phyloP scores from a whole-genome alignment of 2,113 vertebrate species.

The Pelobates fuscus region DNA sequence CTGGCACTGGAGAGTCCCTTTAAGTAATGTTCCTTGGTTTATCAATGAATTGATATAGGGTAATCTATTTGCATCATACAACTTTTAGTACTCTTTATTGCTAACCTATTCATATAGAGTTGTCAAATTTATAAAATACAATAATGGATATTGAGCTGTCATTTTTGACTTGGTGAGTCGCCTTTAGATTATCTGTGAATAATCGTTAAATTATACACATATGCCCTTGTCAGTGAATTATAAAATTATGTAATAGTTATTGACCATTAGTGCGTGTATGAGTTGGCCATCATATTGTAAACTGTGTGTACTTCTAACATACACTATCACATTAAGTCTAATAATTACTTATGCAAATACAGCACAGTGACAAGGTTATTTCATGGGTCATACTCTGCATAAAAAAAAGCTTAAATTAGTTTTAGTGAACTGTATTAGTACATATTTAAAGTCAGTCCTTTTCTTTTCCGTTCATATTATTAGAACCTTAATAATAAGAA shows the following conservation, averaged over 20 bases:
- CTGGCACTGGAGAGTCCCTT: too few relatives aligned
- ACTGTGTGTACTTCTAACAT: neutral
- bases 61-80: too few relatives aligned
- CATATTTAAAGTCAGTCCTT: too few relatives aligned
- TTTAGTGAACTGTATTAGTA: neutral
- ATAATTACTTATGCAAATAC: neutral
- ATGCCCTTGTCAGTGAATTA: slow-evolving; percentile 56
- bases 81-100: too few relatives aligned
- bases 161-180: slow-evolving; percentile 46
- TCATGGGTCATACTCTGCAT: neutral
- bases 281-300: slow-evolving; percentile 49
- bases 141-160: slow-evolving; percentile 50
- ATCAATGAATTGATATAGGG: too few relatives aligned
- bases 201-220: slow-evolving; percentile 58
- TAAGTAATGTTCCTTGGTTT: too few relatives aligned
- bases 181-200: slow-evolving; percentile 50
- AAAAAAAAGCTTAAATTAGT: neutral
- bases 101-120: too few relatives aligned
- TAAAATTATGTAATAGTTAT: slow-evolving; percentile 57
- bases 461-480: too few relatives aligned
- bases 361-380: slow-evolving; percentile 1
- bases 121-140: slow-evolving; percentile 18
- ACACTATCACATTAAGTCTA: neutral
- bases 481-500: too few relatives aligned
- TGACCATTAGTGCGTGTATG: slow-evolving; percentile 59